phyloP scores from a whole-genome alignment of 2,797 vertebrate genomes.

The Orientallactaga sibirica region DNA sequence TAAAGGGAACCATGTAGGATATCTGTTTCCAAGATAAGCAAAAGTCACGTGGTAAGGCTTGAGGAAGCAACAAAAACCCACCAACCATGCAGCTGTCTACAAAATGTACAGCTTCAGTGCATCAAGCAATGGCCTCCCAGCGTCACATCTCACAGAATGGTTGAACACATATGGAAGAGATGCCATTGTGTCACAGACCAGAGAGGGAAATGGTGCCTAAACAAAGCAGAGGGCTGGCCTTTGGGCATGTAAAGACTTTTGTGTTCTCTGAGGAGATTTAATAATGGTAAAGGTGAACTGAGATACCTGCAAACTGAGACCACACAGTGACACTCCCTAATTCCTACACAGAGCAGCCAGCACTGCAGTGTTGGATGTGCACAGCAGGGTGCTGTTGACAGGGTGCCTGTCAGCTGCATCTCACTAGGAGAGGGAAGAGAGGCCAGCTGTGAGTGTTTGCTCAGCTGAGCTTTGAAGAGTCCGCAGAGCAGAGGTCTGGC shows the following conservation, averaged over 20 bases:
- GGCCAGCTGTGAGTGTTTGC: too few species aligned
- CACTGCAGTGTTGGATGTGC: neutral
- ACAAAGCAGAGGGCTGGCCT: neutral
- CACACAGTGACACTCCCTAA: neutral
- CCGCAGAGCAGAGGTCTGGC: neutral
- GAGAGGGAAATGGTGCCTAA: neutral
- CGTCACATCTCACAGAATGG: neutral
- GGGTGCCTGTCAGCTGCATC: neutral
- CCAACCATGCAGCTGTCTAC: neutral
- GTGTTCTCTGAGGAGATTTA: neutral
- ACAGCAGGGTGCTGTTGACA: fast-evolving
- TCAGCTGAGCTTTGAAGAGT: neutral
- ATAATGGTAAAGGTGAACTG: neutral
- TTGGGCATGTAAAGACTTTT: neutral
- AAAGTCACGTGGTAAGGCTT: neutral
- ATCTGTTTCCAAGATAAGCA: conserved; percentile 21
- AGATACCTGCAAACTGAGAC: neutral
- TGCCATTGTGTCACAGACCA: neutral
- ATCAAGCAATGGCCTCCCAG: neutral
- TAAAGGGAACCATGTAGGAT: neutral
- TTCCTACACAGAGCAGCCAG: neutral
- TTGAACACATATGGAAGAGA: neutral
- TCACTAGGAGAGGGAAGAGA: neutral
- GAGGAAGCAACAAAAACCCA: neutral
- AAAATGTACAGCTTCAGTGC: neutral